Evolutionary conservation across 2,113 vertebrate species (phyloP), one percentile per base, ranked within the genome.

Genomic region (Protobothrops flavoviridis): DNA sequence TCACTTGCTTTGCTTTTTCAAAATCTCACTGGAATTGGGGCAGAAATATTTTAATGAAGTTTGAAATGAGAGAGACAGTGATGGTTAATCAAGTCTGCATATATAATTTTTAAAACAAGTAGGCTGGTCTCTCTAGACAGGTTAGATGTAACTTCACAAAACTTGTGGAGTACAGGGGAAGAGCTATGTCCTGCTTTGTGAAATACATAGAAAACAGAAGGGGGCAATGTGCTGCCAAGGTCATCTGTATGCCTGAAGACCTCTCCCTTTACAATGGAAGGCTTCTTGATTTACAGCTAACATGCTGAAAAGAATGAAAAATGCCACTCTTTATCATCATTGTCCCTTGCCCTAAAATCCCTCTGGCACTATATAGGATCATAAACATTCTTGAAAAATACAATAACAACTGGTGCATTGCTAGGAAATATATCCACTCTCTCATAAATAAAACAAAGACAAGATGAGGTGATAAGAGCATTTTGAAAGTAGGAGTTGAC

Each of bases 21-120:
- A 95, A 94, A 2, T 52, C 29, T 88, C 94, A 55, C 2, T 90
- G 64, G 94, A 92, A 81, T 94, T 61, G 48, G 91, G 53, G 85
- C 5, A 43, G 48, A 48, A 87, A 3, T 3, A 45, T 91, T 96
- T 94, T 95, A 20, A 93, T 94, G 94, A 95, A 92, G 12, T 86
- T 39, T 7, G 26, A 57, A 85, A 91, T 91, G 17, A 94, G 90
- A 91, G 74, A 91, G 23, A 91, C 29, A n/a, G 29, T 69, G 85
- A 90, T 10, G 23, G 56, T 87, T 92, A 85, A 92, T 92, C 69
- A 17, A 92, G n/a, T 21, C 90, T 93, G 61, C 39, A 92, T 33
- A 85, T 89, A 85, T 91, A 91, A 91, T 88, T n/a, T 52, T 61
- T 48, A 48, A 29, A 59, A 89, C 86, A 91, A 26, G 2, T 81